These are phyloP conservation scores for Porites divaricata DNA, from an alignment of 92 coral and sea anemone species.

Conservation along the genomic window DNA sequence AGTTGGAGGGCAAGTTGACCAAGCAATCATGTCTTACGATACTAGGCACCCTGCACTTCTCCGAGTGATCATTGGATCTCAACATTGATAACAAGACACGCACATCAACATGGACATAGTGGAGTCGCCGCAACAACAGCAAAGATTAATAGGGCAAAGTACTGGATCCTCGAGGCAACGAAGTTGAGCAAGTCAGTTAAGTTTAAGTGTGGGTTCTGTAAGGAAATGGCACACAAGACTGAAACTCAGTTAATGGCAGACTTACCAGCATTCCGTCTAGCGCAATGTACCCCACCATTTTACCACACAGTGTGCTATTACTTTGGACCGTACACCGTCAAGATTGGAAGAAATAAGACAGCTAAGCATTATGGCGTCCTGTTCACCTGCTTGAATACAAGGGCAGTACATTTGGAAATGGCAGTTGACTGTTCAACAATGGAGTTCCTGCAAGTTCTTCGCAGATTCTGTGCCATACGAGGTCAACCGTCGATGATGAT, in stretches of 20 bases:
- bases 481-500: conserved; percentile 48
- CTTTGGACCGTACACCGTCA: too few species aligned
- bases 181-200: conserved; percentile 55
- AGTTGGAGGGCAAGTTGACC: too few species aligned
- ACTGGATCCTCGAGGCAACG: conserved; percentile 62
- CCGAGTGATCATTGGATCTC: too few species aligned
- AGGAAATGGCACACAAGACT: conserved; percentile 14
- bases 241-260: conserved; percentile 23
- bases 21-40: too few species aligned
- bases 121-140: conserved; percentile 45
- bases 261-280: too few species aligned
- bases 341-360: too few species aligned
- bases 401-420: conserved; percentile 63
- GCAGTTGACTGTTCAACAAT: conserved; percentile 54
- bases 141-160: conserved; percentile 40
- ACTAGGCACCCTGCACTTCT: too few species aligned
- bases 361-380: too few species aligned
- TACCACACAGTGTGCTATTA: too few species aligned
- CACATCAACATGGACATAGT: too few species aligned
- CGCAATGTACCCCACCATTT: too few species aligned
- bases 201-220: conserved; percentile 34
- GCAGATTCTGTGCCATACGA: conserved; percentile 63
- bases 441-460: conserved; percentile 71
- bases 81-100: too few species aligned
- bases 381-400: conserved; percentile 36